These are phyloP conservation scores for Drosophila yakuba DNA, from an alignment of 1,140 invertebrate species.

Conservation along the genomic window DNA sequence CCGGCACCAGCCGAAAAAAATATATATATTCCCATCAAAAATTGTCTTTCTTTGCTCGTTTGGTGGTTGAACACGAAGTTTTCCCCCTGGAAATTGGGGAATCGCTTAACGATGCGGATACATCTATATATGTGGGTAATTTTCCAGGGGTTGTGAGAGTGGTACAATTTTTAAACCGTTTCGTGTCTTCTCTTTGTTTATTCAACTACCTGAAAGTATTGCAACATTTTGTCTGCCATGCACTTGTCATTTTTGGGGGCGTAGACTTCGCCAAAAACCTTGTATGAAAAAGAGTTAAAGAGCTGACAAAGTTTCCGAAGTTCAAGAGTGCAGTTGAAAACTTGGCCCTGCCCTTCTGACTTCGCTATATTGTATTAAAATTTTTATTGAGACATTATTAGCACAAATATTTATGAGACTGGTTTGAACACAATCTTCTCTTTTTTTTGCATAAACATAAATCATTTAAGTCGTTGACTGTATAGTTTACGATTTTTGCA, in stretches of 20 bases:
- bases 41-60: slow-evolving; percentile 7
- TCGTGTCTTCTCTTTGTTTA: slow-evolving; percentile 10
- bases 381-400: slow-evolving; percentile 72
- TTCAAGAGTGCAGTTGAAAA: slow-evolving; percentile 52
- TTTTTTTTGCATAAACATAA: slow-evolving; percentile 55
- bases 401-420: slow-evolving; percentile 54
- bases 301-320: slow-evolving; percentile 46
- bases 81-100: slow-evolving; percentile 40
- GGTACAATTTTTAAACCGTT: slow-evolving; percentile 8
- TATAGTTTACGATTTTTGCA: slow-evolving; percentile 70
- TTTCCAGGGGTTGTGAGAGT: slow-evolving; percentile 13
- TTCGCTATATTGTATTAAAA: neutral
- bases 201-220: slow-evolving; percentile 5
- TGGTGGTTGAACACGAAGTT: slow-evolving; percentile 61
- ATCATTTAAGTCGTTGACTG: slow-evolving; percentile 50
- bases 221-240: slow-evolving; percentile 28
- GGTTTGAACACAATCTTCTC: slow-evolving; percentile 18
- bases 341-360: slow-evolving; percentile 50
- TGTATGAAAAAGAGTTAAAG: slow-evolving; percentile 8
- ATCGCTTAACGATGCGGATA: slow-evolving; percentile 55
- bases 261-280: slow-evolving; percentile 23
- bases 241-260: slow-evolving; percentile 45
- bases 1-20: slow-evolving; percentile 20
- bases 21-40: slow-evolving; percentile 31
- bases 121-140: slow-evolving; percentile 24